Conservation (phyloP, 2,888 invertebrate genomes). For the Hoplodrina ambigua region DNA sequence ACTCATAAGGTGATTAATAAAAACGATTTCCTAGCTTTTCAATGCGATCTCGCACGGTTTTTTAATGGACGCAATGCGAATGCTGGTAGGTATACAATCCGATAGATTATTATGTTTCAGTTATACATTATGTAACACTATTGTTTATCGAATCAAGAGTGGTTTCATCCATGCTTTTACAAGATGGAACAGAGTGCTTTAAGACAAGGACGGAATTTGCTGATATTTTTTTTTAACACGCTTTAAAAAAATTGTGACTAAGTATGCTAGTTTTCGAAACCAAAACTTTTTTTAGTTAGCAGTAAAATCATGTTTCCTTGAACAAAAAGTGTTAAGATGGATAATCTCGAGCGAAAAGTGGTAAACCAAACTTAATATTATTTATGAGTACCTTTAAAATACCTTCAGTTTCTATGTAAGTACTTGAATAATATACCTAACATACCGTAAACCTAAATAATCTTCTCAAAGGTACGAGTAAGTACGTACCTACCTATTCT, state of each 20-base stretch:
- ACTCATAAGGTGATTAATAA: slow-evolving; percentile 26
- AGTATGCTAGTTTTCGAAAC: too few species aligned
- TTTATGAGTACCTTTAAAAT: background rate
- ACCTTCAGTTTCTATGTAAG: too few species aligned
- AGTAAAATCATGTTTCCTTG: background rate
- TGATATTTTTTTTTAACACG: background rate
- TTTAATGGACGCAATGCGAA: slow-evolving; percentile 27
- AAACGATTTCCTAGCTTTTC: slow-evolving; percentile 46
- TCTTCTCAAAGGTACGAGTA: background rate
- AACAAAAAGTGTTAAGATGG: background rate
- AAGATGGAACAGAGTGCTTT: background rate
- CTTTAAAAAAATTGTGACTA: background rate
- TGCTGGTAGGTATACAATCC: slow-evolving; percentile 20
- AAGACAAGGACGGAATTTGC: background rate
- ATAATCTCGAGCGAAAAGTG: background rate
- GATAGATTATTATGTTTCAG: slow-evolving; percentile 26
- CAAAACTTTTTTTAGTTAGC: too few species aligned
- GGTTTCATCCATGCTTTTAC: background rate
- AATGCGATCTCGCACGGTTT: slow-evolving; percentile 38
- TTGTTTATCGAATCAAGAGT: slow-evolving; percentile 23
- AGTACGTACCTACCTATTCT: background rate
- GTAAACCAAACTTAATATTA: background rate
- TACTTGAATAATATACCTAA: background rate
- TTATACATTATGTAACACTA: slow-evolving; percentile 32
- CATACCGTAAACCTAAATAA: background rate